Evolutionary conservation across 2,797 vertebrate genomes (phyloP), one percentile per base, ranked within the genome.

Genomic region (Cirrhinus molitorella): DNA sequence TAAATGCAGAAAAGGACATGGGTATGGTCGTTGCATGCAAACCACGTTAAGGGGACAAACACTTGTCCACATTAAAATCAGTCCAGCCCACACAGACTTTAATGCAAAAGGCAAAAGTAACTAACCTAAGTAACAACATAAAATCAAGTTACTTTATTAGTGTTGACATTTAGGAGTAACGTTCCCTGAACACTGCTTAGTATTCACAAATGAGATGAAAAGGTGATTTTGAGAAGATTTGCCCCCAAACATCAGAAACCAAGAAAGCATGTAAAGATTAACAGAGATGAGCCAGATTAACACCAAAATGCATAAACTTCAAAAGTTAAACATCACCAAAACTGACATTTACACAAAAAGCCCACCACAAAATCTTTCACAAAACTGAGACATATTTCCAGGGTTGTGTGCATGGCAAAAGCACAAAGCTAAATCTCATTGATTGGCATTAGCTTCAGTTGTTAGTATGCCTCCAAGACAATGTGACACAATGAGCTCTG

Each of bases 401-500:
- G 25, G 47, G 65, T 80, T 45, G n/a, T 23, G 49, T 79, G 51
- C 68, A 79, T 40, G 79, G 79, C 61, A 55, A 72, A 55, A 76
- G 45, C 80, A 63, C n/a, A 84, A 79, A 80, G 63, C 65, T 47
- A 68, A 83, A 80, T 75, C 71, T 83, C 77, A 75, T 28, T 86
- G 81, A 83, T 80, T 80, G 81, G 63, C 51, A 83, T 83, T 83
- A 86, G 85, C 70, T 51, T 59, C 49, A 70, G 63, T 77, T 83
- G 77, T 83, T 77, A 76, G 63, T 31, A 82, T 85, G 79, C 84
- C 71, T 79, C 17, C 63, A 76, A 74, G 87, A 85, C 87, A 86
- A 86, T 81, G 73, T 83, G 85, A 83, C 83, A 83, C 75, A 86
- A 75, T 86, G 76, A 88, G 83, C 76, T 81, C 79, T 80, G 72